These are phyloP conservation scores for Gortyna flavago DNA, from an alignment of 2,888 invertebrate species.

Conservation along the genomic window DNA sequence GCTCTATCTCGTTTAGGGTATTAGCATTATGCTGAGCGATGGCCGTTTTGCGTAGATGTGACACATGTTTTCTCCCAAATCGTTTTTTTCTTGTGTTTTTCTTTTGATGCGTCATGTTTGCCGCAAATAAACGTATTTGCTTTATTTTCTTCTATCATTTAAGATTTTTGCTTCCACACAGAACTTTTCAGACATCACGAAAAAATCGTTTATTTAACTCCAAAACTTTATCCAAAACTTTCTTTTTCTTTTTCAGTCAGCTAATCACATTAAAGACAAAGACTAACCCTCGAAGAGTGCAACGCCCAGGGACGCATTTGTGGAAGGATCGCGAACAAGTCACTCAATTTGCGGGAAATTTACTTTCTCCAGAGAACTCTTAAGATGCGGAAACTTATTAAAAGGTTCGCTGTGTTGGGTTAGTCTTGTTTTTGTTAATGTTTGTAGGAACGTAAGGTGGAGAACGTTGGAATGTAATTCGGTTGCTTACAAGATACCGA, in stretches of 20 bases:
- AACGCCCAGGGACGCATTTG: conserved; percentile 58
- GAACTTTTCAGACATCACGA: neutral
- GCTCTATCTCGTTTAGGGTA: no score
- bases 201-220: neutral
- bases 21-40: no score
- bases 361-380: conserved; percentile 38
- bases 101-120: no score
- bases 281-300: conserved; percentile 31
- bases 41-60: no score
- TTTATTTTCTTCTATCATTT: no score
- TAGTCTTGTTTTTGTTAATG: conserved; percentile 23
- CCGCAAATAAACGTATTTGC: no score
- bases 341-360: conserved; percentile 58
- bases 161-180: neutral
- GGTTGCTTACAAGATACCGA: neutral
- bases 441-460: neutral
- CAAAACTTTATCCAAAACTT: conserved; percentile 3
- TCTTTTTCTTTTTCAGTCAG: conserved; percentile 29
- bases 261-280: conserved; percentile 45
- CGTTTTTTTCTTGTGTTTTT: no score
- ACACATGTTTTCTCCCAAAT: no score
- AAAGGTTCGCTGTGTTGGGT: conserved; percentile 14
- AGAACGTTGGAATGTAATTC: neutral
- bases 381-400: conserved; percentile 42
- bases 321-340: conserved; percentile 45